Evolutionary conservation across 1,140 invertebrate species (phyloP), one percentile per base, ranked within the genome.

Genomic region (Halotydeus destructor): DNA sequence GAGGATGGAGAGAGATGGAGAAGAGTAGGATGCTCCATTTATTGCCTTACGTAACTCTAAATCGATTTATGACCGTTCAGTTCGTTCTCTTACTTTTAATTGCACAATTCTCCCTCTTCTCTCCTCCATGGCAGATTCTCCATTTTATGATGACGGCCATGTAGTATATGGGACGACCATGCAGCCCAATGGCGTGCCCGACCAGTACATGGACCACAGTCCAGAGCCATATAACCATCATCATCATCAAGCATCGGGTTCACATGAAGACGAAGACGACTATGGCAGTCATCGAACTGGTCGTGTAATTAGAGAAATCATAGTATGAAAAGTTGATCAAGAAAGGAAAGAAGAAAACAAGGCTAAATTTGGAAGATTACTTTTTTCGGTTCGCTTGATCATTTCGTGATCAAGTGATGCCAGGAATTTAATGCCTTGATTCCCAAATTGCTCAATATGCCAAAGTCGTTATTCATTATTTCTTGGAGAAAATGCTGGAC

Each of bases 81-180:
- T 9, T 38, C n/a, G 8, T 35, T 38, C 18, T 19, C 3, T 24
- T 37, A 34, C 24, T 41, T 38, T 24, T 22, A 38, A 43, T 45
- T 33, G 23, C 31, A 14, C n/a, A 21, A 26, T 19, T 44, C 35
- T 36, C 9, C 12, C 42, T 8, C 24, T 36, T 47, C 19, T 48
- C 27, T 40, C 44, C 43, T 30, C 44, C 43, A 41, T n/a, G n/a
- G n/a, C 65, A 84, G 83, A 88, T 68, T 83, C 80, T 41, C 77
- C 79, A 48, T 88, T 88, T 66, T 77, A 78, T 60, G 84, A 88
- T 61, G 82, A 86, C 60, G 82, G 77, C 47, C 67, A 88, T 60
- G 84, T 80, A 36, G 83, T 82, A 6, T 88, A 85, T 59, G 86
- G 82, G 31, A 86, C 82, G 43, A 83, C 82, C 30, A 88, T 85